Evolutionary conservation across 1,140 invertebrate genomes (phyloP), one percentile per base, ranked within the genome.

Genomic region (Chlorops oryzae): DNA sequence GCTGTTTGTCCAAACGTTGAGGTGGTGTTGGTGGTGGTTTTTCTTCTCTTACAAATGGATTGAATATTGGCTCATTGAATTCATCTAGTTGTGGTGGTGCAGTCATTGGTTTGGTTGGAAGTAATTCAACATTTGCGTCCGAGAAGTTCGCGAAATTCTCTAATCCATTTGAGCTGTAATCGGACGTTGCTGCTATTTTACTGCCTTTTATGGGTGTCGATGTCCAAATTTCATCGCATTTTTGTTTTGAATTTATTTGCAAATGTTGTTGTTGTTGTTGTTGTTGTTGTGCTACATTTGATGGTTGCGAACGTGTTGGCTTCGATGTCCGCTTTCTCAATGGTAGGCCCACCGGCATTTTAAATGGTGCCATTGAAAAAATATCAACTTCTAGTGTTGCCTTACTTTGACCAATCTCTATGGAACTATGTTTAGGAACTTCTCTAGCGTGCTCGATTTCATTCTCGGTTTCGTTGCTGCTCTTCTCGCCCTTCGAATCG

Each of bases 331-430:
- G 57, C n/a, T 55, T 48, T 32, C 65, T 64, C 40, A 73, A 73
- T 7, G 70, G 60, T 7, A 70, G 72, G 24, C 65, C 72, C 2
- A 72, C 71, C 0, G 78, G 74, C 50, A 77, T 77, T 13, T 78
- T 79, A 56, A 89, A 89, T 2, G 87, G 86, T 3, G 86, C 86
- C 61, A 83, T 69, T 0, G 84, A 83, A 70, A 89, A 89, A 0
- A 88, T 83, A 65, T 88, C 86, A 12, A 78, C 69, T 13, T 77
- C 70, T 35, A n/a, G n/a, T n/a, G n/a, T 59, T 34, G n/a, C 61
- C 74, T 65, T 56, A 72, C n/a, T n/a, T n/a, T n/a, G n/a, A n/a
- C n/a, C n/a, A n/a, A n/a, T n/a, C n/a, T n/a, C n/a, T n/a, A n/a
- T n/a, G n/a, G n/a, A n/a, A n/a, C n/a, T n/a, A n/a, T n/a, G n/a